These are phyloP conservation scores for Amia ocellicauda DNA, from an alignment of 2,113 vertebrate genomes.

Conservation along the genomic window DNA sequence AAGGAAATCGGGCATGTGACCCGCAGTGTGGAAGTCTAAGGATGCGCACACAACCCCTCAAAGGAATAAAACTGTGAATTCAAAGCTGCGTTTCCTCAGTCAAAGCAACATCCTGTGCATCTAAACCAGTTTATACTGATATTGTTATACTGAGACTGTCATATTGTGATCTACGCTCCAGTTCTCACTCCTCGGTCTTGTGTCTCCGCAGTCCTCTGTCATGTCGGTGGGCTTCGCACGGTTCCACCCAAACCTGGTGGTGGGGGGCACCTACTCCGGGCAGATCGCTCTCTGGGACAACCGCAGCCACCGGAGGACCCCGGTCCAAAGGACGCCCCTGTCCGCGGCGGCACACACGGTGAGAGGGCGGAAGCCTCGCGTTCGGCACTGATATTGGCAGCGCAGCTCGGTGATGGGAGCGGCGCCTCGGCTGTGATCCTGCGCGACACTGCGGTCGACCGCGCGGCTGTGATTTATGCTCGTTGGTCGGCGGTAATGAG, in stretches of 20 bases:
- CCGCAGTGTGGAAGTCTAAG: too few relatives aligned
- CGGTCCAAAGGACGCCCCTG: conserved; percentile 90
- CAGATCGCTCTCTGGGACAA: conserved; percentile 98
- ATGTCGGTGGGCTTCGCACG: conserved; percentile 95
- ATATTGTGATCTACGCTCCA: too few relatives aligned
- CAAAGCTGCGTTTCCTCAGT: too few relatives aligned
- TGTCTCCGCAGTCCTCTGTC: conserved; percentile 81
- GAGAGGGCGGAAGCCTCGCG: conserved; percentile 44
- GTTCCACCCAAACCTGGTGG: conserved; percentile 94
- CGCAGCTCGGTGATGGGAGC: conserved; percentile 5
- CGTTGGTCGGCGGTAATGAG: conserved; percentile 55
- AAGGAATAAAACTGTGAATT: too few relatives aligned
- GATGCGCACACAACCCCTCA: too few relatives aligned
- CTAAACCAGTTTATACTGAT: too few relatives aligned
- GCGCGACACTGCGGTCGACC: background rate
- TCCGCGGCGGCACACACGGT: conserved; percentile 96
- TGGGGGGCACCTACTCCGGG: conserved; percentile 93
- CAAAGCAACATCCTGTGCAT: too few relatives aligned
- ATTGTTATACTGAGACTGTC: too few relatives aligned
- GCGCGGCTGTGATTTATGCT: too few relatives aligned
- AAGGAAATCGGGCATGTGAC: too few relatives aligned
- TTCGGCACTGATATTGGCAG: background rate
- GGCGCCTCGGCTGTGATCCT: background rate
- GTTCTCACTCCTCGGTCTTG: too few relatives aligned
- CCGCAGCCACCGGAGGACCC: conserved; percentile 91